Evolutionary conservation across 2,797 vertebrate species (phyloP), one percentile per base, ranked within the genome.

Genomic region (Chanos chanos): DNA sequence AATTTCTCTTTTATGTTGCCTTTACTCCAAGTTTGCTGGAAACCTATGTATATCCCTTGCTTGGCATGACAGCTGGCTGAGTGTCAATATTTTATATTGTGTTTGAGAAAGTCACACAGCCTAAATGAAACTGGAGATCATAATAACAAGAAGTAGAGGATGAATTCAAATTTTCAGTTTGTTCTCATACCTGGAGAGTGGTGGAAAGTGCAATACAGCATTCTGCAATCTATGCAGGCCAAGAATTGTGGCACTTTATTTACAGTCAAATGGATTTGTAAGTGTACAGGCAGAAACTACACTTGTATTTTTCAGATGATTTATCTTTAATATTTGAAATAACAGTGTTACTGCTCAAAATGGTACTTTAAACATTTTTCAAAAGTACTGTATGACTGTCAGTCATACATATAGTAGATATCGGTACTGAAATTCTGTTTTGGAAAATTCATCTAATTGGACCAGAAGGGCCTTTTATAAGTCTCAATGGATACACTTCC

Each of bases 141-240:
- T 37, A 65, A 61, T 71, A 73, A 70, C 39, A 75, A 70, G 44
- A 73, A 61, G 52, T 78, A 69, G 58, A 69, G 52, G 68, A 36
- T 75, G 71, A 80, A 47, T 70, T 75, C 4, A 67, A 52, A 15
- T 37, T 43, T 78, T 56, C 74, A 53, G 67, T 68, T 79, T 66
- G 54, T 81, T 82, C 74, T 84, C 74, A 79, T 74, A 81, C 34
- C 66, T 52, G 48, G 50, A 30, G 77, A 79, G 77, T 77, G 77
- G 74, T 83, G 83, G 80, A 85, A 87, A 82, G 89, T 89, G 87
- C 87, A 90, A 90, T 88, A 89, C 80, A 75, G 80, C 85, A 84
- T 81, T 87, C 87, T 89, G 89, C 87, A 88, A 89, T 83, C 89
- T 91, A 90, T 92, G 89, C 90, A 91, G 89, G 88, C 86, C 89